Conservation (phyloP, 1,140 invertebrate species). For the Glossosoma conforme region DNA sequence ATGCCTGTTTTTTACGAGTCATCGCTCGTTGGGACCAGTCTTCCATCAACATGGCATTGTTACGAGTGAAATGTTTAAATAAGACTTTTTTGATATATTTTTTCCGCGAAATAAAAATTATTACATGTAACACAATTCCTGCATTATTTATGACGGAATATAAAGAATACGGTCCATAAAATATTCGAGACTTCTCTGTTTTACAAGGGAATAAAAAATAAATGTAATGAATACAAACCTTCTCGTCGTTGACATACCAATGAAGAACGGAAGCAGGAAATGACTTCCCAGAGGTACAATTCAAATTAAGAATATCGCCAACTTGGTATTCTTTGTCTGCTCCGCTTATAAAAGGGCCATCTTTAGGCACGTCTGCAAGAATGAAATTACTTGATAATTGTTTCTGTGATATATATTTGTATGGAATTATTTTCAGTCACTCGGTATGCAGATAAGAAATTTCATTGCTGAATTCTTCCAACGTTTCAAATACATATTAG, state of each 20-base stretch:
- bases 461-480: no score
- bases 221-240: slow-evolving; percentile 51
- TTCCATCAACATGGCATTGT: no score
- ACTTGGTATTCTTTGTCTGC: slow-evolving; percentile 72
- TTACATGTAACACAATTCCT: no score
- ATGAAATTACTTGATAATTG: neutral
- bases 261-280: slow-evolving; percentile 68
- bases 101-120: no score
- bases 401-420: neutral
- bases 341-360: slow-evolving; percentile 73
- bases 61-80: no score
- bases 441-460: no score
- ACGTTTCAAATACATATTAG: neutral
- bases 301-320: slow-evolving; percentile 74
- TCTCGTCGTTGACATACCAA: slow-evolving; percentile 78
- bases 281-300: slow-evolving; percentile 78
- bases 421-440: neutral
- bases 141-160: no score
- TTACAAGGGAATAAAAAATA: neutral
- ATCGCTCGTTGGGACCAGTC: no score
- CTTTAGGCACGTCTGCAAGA: slow-evolving; percentile 64
- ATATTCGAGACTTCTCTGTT: no score
- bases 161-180: no score
- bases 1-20: no score
- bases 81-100: no score